Evolutionary conservation across 2,888 invertebrate species (phyloP).

Genomic region (Aethes cnicana): DNA sequence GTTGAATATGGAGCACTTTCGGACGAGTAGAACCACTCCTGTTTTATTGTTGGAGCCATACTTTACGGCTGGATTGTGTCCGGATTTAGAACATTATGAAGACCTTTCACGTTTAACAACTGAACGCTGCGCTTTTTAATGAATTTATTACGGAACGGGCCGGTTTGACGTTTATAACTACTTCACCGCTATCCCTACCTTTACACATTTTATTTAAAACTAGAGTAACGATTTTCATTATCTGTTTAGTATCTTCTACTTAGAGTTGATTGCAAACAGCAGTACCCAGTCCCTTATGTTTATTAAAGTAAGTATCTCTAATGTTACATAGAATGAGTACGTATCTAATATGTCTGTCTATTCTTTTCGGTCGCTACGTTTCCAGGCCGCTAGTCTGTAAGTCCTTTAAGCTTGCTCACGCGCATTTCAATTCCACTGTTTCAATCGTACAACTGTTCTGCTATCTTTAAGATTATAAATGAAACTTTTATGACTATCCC

Average conservation of each 20-base stretch:
- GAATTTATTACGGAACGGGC: slow-evolving; percentile 25
- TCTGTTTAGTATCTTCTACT: background rate
- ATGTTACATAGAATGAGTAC: too few species aligned
- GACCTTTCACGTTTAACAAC: slow-evolving; percentile 21
- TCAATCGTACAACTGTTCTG: slow-evolving; percentile 75
- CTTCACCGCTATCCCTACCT: background rate
- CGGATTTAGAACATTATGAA: slow-evolving; percentile 65
- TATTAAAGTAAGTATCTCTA: too few species aligned
- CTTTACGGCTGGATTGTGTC: slow-evolving; percentile 81
- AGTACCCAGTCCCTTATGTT: too few species aligned
- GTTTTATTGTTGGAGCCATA: slow-evolving; percentile 82
- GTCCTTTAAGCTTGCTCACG: slow-evolving; percentile 52
- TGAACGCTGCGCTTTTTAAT: slow-evolving; percentile 20
- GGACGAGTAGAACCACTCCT: slow-evolving; percentile 75
- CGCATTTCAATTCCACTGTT: slow-evolving; percentile 60
- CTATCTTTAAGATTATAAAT: slow-evolving; percentile 75
- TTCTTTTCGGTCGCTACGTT: slow-evolving; percentile 1
- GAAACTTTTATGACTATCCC: slow-evolving; percentile 75
- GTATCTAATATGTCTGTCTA: slow-evolving; percentile 27
- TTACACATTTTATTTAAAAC: slow-evolving; percentile 4
- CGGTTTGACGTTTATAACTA: slow-evolving; percentile 17
- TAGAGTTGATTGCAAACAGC: background rate
- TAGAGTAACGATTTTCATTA: slow-evolving; percentile 3
- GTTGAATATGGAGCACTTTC: slow-evolving; percentile 74
- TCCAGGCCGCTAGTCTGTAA: slow-evolving; percentile 40